phyloP scores from a whole-genome alignment of 2,113 vertebrate genomes.

The Lophotis ruficrista region DNA sequence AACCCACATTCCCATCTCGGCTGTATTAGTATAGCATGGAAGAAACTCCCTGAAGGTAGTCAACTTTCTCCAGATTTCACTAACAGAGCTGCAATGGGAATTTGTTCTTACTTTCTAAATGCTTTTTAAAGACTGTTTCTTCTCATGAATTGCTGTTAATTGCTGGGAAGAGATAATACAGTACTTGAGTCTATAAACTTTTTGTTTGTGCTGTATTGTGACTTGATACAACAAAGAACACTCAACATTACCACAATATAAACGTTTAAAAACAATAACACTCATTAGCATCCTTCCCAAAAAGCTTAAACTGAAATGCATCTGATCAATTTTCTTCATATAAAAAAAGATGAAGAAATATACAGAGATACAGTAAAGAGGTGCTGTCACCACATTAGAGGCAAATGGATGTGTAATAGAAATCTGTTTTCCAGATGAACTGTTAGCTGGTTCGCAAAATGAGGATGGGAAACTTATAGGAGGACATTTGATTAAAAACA shows the following conservation, averaged over 20 bases:
- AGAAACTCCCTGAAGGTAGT: not conserved
- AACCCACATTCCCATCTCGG: constrained; percentile 21
- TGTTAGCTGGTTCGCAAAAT: constrained; percentile 21
- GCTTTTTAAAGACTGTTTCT: not conserved
- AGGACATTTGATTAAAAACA: not conserved
- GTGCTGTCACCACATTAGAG: constrained; percentile 33
- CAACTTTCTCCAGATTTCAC: not conserved
- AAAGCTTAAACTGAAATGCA: constrained; percentile 27
- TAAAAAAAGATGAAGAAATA: not conserved
- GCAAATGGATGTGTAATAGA: not conserved
- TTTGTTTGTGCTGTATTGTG: not conserved
- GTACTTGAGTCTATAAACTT: not conserved
- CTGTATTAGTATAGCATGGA: not conserved
- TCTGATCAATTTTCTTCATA: not conserved
- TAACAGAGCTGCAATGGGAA: not conserved
- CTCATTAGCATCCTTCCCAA: constrained; percentile 3
- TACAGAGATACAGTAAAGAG: constrained; percentile 7
- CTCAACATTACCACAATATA: not conserved
- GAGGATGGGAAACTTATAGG: not conserved
- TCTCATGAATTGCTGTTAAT: not conserved
- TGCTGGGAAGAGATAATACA: constrained; percentile 17
- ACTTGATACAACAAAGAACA: not conserved
- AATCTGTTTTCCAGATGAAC: constrained; percentile 54
- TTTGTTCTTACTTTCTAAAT: not conserved
- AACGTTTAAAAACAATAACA: not conserved